phyloP scores from a whole-genome alignment of 2,888 invertebrate species.

The Thalpophila matura region DNA sequence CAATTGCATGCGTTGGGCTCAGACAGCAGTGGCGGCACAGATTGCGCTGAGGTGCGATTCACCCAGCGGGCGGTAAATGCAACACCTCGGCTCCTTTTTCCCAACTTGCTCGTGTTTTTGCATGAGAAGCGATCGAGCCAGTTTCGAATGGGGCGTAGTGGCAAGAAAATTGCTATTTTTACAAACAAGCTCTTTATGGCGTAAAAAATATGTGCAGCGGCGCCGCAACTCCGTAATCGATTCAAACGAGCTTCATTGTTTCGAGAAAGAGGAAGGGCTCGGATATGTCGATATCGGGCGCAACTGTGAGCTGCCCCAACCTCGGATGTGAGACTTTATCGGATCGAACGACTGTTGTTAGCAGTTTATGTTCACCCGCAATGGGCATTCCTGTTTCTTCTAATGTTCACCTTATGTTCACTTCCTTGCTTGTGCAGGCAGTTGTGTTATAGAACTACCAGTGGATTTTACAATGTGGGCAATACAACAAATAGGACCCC shows the following conservation, averaged over 20 bases:
- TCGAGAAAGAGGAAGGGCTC: slow-evolving; percentile 75
- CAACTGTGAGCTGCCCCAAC: slow-evolving; percentile 69
- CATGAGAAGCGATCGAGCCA: slow-evolving; percentile 74
- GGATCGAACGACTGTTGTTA: slow-evolving; percentile 78
- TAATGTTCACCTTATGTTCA: slow-evolving; percentile 74
- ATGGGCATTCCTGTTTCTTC: slow-evolving; percentile 77
- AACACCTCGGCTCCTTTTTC: slow-evolving; percentile 71
- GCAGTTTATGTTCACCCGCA: slow-evolving; percentile 77
- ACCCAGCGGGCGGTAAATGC: slow-evolving; percentile 76
- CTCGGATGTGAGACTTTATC: slow-evolving; percentile 78
- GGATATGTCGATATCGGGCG: slow-evolving; percentile 75
- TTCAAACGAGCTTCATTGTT: slow-evolving; percentile 83
- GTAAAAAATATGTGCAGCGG: slow-evolving; percentile 78
- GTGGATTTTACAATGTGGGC: slow-evolving; percentile 23
- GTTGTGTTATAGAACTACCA: slow-evolving; percentile 48
- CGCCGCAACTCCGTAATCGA: slow-evolving; percentile 79
- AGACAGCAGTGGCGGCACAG: slow-evolving; percentile 57
- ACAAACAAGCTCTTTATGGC: slow-evolving; percentile 80
- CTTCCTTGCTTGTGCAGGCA: slow-evolving; percentile 63
- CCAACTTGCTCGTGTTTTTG: slow-evolving; percentile 73
- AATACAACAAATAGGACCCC: slow-evolving; percentile 16
- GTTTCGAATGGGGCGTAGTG: slow-evolving; percentile 75
- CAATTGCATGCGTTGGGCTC: slow-evolving; percentile 39
- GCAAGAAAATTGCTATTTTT: slow-evolving; percentile 83
- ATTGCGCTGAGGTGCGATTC: slow-evolving; percentile 70